Percentiles rank a stretch among this genome's conserved stretches.
Conservation (phyloP, 2,888 invertebrate species). For the Dasypolia templi region DNA sequence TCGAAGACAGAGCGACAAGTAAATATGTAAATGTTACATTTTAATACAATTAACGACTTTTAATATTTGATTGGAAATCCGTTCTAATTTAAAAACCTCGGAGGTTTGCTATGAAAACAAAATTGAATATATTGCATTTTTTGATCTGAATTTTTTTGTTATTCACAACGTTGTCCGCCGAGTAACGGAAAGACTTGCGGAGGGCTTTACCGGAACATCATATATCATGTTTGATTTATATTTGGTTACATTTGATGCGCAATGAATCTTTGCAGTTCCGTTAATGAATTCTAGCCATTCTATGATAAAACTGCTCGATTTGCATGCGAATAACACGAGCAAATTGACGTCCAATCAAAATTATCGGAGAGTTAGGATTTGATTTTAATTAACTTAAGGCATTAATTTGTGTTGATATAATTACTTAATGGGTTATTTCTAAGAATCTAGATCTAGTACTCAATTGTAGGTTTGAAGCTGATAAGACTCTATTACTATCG, state of each 20-base stretch:
- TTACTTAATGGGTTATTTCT: background rate
- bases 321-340: constrained; percentile 55
- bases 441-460: background rate
- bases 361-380: constrained; percentile 41
- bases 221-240: constrained; percentile 52
- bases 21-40: constrained; percentile 47
- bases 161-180: constrained; percentile 19
- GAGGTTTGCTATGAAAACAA: constrained; percentile 30
- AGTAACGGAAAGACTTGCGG: background rate
- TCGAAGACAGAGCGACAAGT: constrained; percentile 20
- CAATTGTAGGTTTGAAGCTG: background rate
- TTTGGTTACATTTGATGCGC: constrained; percentile 53
- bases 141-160: constrained; percentile 36
- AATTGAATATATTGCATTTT: constrained; percentile 53
- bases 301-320: constrained; percentile 57
- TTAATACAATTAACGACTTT: constrained; percentile 45
- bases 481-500: background rate
- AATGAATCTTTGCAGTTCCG: constrained; percentile 53
- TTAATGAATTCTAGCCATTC: constrained; percentile 54
- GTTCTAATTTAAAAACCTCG: constrained; percentile 29
- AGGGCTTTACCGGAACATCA: constrained; percentile 19
- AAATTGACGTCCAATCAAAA: constrained; percentile 45
- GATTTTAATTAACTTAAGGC: constrained; percentile 39
- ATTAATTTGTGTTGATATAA: constrained; percentile 7
- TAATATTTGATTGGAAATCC: constrained; percentile 34